phyloP scores from a whole-genome alignment of 2,888 invertebrate genomes.

The Cecidostiba fungosa region DNA sequence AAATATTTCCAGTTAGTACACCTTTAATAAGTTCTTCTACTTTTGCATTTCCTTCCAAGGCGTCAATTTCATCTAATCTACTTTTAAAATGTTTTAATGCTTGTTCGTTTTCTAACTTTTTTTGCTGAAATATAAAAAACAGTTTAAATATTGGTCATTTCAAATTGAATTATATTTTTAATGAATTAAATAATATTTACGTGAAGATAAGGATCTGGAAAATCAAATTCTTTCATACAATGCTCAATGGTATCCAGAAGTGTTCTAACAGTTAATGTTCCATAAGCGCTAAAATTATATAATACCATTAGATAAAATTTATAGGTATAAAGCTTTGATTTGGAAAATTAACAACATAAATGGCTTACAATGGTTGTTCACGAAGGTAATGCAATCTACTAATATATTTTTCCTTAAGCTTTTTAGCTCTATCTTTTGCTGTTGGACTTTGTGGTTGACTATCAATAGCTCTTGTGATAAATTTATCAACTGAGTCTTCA shows the following conservation, averaged over 20 bases:
- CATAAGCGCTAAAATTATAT: conserved; percentile 83
- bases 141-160: neutral
- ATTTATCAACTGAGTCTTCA: conserved; percentile 92
- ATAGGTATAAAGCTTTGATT: neutral
- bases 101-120: conserved; percentile 91
- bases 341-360: conserved; percentile 22
- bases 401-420: conserved; percentile 92
- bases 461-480: conserved; percentile 89
- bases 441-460: conserved; percentile 89
- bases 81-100: conserved; percentile 87
- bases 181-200: conserved; percentile 76
- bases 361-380: conserved; percentile 89
- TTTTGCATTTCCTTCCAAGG: conserved; percentile 81
- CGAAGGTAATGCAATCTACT: conserved; percentile 88
- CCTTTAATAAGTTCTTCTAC: conserved; percentile 82
- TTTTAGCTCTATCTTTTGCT: conserved; percentile 89
- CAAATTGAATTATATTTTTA: neutral
- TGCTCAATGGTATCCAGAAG: conserved; percentile 96
- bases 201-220: conserved; percentile 90
- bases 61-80: conserved; percentile 87
- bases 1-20: conserved; percentile 93
- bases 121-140: conserved; percentile 84
- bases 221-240: conserved; percentile 93
- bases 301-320: neutral
- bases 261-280: conserved; percentile 93